A percentile compares a stretch with the other conserved stretches of the same genome.
Evolutionary conservation across 2,888 invertebrate species (phyloP).

Genomic region (Seira musarum): DNA sequence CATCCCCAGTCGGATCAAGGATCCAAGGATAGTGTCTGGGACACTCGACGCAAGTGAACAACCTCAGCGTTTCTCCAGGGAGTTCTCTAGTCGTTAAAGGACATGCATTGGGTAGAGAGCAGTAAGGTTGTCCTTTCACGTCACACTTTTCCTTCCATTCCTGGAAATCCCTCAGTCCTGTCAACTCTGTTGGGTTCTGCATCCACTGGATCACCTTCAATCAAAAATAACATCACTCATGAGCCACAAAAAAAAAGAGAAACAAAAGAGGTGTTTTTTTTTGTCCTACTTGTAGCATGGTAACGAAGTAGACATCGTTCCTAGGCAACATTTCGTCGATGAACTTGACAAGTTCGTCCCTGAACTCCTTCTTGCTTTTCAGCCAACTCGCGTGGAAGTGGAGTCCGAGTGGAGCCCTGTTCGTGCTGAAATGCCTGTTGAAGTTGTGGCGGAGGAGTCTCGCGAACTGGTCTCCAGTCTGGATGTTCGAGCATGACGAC

Average conservation of each 20-base stretch:
- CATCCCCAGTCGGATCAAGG: slow-evolving; percentile 94
- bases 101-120: slow-evolving; percentile 92
- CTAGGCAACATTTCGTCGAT: slow-evolving; percentile 92
- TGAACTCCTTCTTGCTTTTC: slow-evolving; percentile 94
- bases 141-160: slow-evolving; percentile 98
- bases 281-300: slow-evolving; percentile 81
- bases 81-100: slow-evolving; percentile 90
- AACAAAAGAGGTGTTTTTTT: too few species aligned
- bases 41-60: slow-evolving; percentile 97
- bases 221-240: slow-evolving; percentile 23
- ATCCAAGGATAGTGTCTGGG: slow-evolving; percentile 97
- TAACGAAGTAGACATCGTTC: slow-evolving; percentile 94
- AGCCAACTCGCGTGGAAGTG: slow-evolving; percentile 97
- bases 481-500: slow-evolving; percentile 81
- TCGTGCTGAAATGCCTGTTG: slow-evolving; percentile 92
- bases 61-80: slow-evolving; percentile 91
- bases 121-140: slow-evolving; percentile 93
- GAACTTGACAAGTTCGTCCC: slow-evolving; percentile 91
- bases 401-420: slow-evolving; percentile 87
- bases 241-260: slow-evolving; percentile 1
- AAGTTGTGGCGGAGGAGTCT: slow-evolving; percentile 92
- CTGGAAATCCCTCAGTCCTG: slow-evolving; percentile 89
- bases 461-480: slow-evolving; percentile 91
- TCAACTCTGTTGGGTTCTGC: slow-evolving; percentile 93
- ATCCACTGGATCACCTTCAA: slow-evolving; percentile 95